These are phyloP conservation scores for Monochamus saltuarius DNA, from an alignment of 1,140 invertebrate genomes.

Conservation along the genomic window DNA sequence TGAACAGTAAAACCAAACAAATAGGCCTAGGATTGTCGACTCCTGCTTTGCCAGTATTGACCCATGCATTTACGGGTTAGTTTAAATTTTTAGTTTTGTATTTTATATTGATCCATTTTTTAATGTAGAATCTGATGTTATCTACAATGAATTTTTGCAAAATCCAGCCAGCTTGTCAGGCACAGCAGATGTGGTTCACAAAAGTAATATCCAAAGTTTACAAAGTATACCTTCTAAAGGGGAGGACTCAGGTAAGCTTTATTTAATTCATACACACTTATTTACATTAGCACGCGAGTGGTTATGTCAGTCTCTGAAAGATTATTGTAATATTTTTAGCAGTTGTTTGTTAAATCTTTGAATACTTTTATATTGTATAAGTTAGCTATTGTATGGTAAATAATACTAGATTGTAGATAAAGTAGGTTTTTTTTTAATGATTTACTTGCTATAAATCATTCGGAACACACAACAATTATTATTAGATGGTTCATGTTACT, in stretches of 20 bases:
- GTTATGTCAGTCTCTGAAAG: too few relatives aligned
- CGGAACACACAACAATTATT: too few relatives aligned
- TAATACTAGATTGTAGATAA: too few relatives aligned
- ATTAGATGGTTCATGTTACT: too few relatives aligned
- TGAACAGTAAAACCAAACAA: conserved; percentile 78
- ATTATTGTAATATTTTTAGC: too few relatives aligned
- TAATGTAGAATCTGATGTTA: conserved; percentile 65
- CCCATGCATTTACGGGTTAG: conserved; percentile 77
- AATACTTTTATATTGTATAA: too few relatives aligned
- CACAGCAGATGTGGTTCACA: conserved; percentile 19
- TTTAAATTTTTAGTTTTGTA: conserved; percentile 9
- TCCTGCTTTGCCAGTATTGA: conserved; percentile 66
- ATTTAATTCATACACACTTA: too few relatives aligned
- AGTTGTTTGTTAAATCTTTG: too few relatives aligned
- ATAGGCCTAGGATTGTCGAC: conserved; percentile 72
- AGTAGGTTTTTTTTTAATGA: too few relatives aligned
- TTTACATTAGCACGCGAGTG: too few relatives aligned
- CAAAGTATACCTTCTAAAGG: conserved; percentile 28
- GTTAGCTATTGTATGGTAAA: too few relatives aligned
- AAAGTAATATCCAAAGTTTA: conserved; percentile 17
- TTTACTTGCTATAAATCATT: too few relatives aligned
- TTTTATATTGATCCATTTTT: conserved; percentile 12
- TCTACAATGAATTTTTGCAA: conserved; percentile 54
- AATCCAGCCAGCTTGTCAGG: conserved; percentile 5
- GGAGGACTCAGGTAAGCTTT: conserved; percentile 22